A percentile compares a stretch with the other conserved stretches of the same genome.
These are phyloP conservation scores for Sebastes elongatus DNA, from an alignment of 2,797 vertebrate genomes.

Conservation along the genomic window DNA sequence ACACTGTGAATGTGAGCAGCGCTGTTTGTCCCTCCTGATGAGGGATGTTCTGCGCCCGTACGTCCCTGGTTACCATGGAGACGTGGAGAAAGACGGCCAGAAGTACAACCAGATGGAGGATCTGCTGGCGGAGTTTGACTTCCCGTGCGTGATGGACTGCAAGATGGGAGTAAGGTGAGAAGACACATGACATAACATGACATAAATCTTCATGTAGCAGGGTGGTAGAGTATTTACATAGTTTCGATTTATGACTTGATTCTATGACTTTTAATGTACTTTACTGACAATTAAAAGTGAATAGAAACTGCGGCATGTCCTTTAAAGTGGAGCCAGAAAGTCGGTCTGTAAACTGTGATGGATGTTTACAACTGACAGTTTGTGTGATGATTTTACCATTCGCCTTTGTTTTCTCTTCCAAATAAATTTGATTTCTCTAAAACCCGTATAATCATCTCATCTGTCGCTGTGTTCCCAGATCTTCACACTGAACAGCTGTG, in stretches of 20 bases:
- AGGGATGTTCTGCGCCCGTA: constrained; percentile 89
- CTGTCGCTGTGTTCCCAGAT: not conserved
- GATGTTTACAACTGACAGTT: too few species aligned
- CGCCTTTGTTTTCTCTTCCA: not conserved
- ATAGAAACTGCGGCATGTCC: not conserved
- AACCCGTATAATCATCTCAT: not conserved
- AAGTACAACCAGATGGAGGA: constrained; percentile 99
- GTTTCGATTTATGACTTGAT: not conserved
- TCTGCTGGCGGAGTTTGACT: constrained; percentile 94
- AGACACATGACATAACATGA: not conserved
- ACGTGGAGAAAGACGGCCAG: constrained; percentile 95
- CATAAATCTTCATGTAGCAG: not conserved
- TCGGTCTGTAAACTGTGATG: not conserved
- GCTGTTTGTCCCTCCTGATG: constrained; percentile 94
- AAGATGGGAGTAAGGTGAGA: constrained; percentile 97
- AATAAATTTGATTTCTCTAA: not conserved
- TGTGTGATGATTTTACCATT: not conserved
- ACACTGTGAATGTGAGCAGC: constrained; percentile 97
- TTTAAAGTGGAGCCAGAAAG: not conserved
- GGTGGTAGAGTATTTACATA: not conserved
- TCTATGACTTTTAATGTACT: too few species aligned
- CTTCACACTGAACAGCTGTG: not conserved
- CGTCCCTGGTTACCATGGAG: constrained; percentile 94
- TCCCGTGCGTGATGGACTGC: constrained; percentile 97
- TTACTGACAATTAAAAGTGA: not conserved